Conservation (phyloP, 2,113 vertebrate species). For the Mohoua ochrocephala region DNA sequence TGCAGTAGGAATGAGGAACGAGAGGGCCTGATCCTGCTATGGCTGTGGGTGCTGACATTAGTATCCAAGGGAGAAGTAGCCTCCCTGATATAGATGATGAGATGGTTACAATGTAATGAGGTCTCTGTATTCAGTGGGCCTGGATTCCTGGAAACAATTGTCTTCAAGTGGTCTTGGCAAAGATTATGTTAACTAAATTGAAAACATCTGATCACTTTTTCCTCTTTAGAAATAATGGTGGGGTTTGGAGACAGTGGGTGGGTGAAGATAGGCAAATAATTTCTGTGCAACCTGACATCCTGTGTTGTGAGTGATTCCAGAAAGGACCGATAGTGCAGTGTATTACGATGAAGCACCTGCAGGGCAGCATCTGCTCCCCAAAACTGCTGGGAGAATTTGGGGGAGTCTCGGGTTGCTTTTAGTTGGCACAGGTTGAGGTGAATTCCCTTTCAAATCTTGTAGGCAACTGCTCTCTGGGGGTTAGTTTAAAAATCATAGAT, state of each 20-base stretch:
- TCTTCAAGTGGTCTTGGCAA: constrained; percentile 35
- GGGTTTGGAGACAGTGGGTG: neutral
- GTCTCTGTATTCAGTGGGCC: neutral
- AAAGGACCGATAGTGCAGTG: neutral
- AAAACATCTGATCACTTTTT: constrained; percentile 52
- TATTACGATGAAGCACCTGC: neutral
- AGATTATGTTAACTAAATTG: constrained; percentile 2
- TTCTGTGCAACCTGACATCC: neutral
- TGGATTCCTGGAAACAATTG: constrained; percentile 39
- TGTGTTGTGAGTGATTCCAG: neutral
- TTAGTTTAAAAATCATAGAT: constrained; percentile 5
- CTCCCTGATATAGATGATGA: neutral
- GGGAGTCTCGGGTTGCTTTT: neutral
- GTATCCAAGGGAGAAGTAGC: neutral
- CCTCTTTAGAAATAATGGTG: neutral
- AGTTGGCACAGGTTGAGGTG: neutral
- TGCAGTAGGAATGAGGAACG: neutral
- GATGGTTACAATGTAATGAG: neutral
- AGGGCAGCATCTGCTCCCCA: neutral
- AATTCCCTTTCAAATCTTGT: neutral
- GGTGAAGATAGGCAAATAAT: neutral
- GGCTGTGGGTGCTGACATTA: neutral
- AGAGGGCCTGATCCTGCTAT: neutral
- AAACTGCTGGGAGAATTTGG: neutral
- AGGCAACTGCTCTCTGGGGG: neutral